phyloP scores from a whole-genome alignment of 2,113 vertebrate species.

The Melanerpes aurifrons region DNA sequence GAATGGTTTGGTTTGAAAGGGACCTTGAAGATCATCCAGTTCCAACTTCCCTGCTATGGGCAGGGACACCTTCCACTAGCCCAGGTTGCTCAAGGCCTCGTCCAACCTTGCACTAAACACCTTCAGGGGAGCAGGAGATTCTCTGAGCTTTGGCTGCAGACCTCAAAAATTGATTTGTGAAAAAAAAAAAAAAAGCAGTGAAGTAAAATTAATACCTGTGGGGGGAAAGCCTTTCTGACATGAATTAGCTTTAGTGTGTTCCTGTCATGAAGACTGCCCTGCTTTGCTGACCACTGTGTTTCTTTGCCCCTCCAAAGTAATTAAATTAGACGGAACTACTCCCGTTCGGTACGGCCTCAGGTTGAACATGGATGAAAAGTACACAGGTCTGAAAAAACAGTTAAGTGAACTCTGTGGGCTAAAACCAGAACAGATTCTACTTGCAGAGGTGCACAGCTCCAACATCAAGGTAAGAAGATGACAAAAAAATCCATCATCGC shows the following conservation, averaged over 20 bases:
- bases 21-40: too few species aligned
- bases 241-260: background rate
- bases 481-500: background rate
- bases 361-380: constrained; percentile 97
- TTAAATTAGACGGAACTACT: constrained; percentile 94
- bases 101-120: too few species aligned
- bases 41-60: too few species aligned
- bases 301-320: constrained; percentile 80
- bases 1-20: too few species aligned
- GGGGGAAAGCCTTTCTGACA: too few species aligned
- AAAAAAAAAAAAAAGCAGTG: background rate
- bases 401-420: constrained; percentile 93
- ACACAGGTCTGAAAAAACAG: constrained; percentile 95
- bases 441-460: constrained; percentile 94
- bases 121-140: background rate
- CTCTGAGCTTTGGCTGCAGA: background rate
- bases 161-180: background rate
- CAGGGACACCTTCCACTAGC: too few species aligned
- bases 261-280: background rate
- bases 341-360: constrained; percentile 92
- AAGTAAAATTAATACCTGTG: too few species aligned
- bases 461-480: constrained; percentile 91
- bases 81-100: too few species aligned
- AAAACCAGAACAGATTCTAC: constrained; percentile 95
- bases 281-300: background rate